Base-by-base conservation (phyloP, 2,797 vertebrate genomes). In the Acanthurus leucopareius region DNA sequence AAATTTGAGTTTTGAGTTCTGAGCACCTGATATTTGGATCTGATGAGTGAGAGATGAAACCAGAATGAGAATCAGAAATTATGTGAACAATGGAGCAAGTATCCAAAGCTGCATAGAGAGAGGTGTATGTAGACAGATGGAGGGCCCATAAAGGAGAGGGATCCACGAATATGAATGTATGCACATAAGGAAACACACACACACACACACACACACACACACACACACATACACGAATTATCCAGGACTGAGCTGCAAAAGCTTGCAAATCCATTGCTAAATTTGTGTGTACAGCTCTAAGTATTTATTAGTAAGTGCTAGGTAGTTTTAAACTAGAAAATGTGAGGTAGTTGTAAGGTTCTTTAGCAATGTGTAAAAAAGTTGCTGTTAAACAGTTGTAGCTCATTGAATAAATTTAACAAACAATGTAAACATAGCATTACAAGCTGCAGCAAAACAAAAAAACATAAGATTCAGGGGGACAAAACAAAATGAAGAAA, bases 1-100 rank as follows among this genome's bases (percentile, higher is more conserved):
- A 80, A 86, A 86, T 47, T 14, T 58, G 74, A 90, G 57, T 47
- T 61, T 57, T 59, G 58, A 59, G 14, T 32, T 69, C 58, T 59
- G 61, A 3, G 52, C 56, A 59, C 58, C 61, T 73, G 28, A 80
- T 63, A 78, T 87, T 84, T 79, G 51, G 83, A 66, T 83, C 32
- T 77, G 82, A 32, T 65, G 73, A 89, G 65, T 80, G 86, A 88
- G 45, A 38, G 49, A 64, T 42, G 14, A 84, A 86, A 78, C 25
- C 51, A 59, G 65, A 73, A 45, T 54, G 52, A 69, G 75, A 67
- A 77, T 65, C 59, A 48, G 58, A 68, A 45, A 66, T 32, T 45
- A 9, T 38, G 17, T 67, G 70, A 75, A 88, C 42, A 86, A 84
- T 70, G 60, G 47, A 58, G 75, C 52, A 76, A 79, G 49, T 89